Evolutionary conservation across 2,888 invertebrate species (phyloP), one percentile per base, ranked within the genome.

Genomic region (Drosophila kokeensis): DNA sequence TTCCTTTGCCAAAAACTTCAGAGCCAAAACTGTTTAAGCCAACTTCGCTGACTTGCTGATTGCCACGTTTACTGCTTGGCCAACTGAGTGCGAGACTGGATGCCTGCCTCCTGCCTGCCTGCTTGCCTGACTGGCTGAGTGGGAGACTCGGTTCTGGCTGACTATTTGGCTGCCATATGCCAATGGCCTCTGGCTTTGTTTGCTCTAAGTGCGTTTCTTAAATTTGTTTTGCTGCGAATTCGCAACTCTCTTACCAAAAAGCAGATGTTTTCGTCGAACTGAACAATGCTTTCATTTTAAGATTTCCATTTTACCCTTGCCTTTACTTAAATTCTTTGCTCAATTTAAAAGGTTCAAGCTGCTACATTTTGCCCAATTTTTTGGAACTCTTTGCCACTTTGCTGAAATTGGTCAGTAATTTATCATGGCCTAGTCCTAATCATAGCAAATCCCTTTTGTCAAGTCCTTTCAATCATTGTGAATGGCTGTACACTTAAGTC

Each of bases 171-270:
- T 65, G 55, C 61, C 79, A 84, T 69, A 80, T 79, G 86, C 67
- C 90, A 86, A 90, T 89, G 85, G 59, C 86, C 89, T 77, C 74
- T 68, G 89, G 87, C 89, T 78, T 87, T 90, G 79, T 87, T 90
- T 77, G 82, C 70, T 59, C 69, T 72, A 73, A 68, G 76, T 80
- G 72, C 83, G 76, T 76, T 78, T 76, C 77, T 82, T 73, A 76
- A 72, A 75, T 73, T 80, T 70, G 48, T 72, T 76, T 61, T 65
- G 40, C 72, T 74, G 60, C 82, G 52, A 59, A 59, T 29, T 48
- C 38, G 18, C 34, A 32, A 10, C 34, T 27, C n/a, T 34, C 42
- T 27, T 11, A n/a, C 13, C n/a, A 50, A 55, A 11, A 36, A 52
- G 24, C 76, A 67, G 38, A 49, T 70, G 65, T 63, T 81, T 81